Percentiles rank a stretch among this genome's conserved stretches.
Evolutionary conservation across 2,797 vertebrate species (phyloP).

Genomic region (Basileuterus tristriatus): DNA sequence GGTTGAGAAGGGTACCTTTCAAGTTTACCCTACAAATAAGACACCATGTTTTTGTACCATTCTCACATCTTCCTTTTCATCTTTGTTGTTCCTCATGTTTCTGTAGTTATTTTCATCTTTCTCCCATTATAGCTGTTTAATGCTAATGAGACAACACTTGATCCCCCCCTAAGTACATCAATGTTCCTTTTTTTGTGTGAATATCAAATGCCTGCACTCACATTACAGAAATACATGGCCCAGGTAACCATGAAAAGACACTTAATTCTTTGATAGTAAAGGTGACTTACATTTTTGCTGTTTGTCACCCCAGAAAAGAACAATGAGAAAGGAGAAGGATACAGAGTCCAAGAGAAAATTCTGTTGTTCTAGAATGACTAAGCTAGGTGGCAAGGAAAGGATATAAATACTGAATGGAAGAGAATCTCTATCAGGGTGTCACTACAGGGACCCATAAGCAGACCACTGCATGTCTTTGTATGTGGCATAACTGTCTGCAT

Average conservation of each 20-base stretch:
- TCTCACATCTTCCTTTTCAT: conserved; percentile 31
- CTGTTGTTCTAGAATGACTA: background rate
- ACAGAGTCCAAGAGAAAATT: background rate
- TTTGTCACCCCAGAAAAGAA: background rate
- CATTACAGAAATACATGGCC: background rate
- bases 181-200: background rate
- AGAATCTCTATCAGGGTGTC: background rate
- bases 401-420: background rate
- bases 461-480: background rate
- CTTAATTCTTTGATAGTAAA: background rate
- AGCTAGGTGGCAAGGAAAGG: background rate
- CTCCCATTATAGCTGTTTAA: background rate
- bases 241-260: background rate
- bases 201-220: background rate
- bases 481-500: background rate
- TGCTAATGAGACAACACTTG: background rate
- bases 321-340: background rate
- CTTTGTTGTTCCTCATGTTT: conserved; percentile 27
- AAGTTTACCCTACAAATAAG: conserved; percentile 14
- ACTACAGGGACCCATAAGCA: background rate
- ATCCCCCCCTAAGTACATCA: background rate
- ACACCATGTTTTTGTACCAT: background rate
- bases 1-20: conserved; percentile 5
- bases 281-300: background rate
- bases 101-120: conserved; percentile 33